A percentile compares a stretch with the other conserved stretches of the same genome.
Conservation (phyloP, 1,140 invertebrate species). For the Atta texana region DNA sequence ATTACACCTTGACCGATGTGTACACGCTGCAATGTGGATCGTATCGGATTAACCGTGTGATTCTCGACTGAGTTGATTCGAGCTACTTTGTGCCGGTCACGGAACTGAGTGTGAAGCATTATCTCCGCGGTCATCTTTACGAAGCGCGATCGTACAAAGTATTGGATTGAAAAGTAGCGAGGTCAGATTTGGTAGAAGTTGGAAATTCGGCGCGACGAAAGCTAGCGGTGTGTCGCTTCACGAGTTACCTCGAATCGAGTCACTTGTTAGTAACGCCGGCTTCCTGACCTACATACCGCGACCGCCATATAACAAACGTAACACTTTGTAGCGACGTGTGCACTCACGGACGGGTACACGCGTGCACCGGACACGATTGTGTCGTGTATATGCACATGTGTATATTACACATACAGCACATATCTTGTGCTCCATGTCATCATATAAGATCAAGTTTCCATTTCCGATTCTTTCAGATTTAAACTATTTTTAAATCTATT, state of each 20-base stretch:
- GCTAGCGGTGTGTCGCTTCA: constrained; percentile 71
- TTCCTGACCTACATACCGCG: constrained; percentile 84
- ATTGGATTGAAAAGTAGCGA: constrained; percentile 17
- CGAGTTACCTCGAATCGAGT: constrained; percentile 73
- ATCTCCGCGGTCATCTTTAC: constrained; percentile 22
- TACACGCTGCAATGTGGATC: neutral
- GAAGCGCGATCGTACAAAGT: constrained; percentile 31
- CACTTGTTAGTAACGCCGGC: constrained; percentile 80
- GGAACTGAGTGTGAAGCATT: constrained; percentile 39
- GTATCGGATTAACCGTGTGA: constrained; percentile 8
- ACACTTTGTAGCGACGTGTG: constrained; percentile 60
- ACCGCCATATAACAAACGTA: constrained; percentile 73
- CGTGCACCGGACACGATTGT: constrained; percentile 21
- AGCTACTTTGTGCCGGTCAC: constrained; percentile 20
- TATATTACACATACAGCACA: neutral
- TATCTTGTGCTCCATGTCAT: neutral
- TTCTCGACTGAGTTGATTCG: constrained; percentile 17
- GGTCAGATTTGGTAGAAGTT: constrained; percentile 78
- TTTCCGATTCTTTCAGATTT: constrained; percentile 70
- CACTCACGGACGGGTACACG: constrained; percentile 22
- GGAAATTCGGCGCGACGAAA: constrained; percentile 80
- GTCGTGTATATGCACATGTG: neutral
- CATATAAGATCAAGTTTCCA: constrained; percentile 67
- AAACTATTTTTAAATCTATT: constrained; percentile 24
- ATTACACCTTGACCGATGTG: neutral